Evolutionary conservation across 2,888 invertebrate genomes (phyloP), one percentile per base, ranked within the genome.

Genomic region (Perizoma flavofasciatum): DNA sequence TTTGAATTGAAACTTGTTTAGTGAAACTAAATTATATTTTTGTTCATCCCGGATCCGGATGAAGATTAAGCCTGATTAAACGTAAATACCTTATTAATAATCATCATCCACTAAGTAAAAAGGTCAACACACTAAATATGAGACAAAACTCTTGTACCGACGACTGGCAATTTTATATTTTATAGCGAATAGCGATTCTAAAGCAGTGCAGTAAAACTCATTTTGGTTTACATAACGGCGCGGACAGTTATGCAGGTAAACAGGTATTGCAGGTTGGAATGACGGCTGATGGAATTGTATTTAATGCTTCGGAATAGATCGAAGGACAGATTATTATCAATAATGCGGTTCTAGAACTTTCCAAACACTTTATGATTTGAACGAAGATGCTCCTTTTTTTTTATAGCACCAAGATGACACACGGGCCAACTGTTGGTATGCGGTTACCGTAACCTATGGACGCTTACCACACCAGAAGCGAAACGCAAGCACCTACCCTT

Each of bases 151-250:
- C 58, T 61, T 59, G 47, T 50, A 34, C 37, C 45, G 49, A 54
- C 64, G 61, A 60, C 52, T 55, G 65, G 57, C 44, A 61, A 59
- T 68, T 68, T 65, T 68, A 68, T 60, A 32, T 56, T 46, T 51
- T 52, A 61, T 68, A 68, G 63, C 60, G 55, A 69, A 69, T 63
- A 65, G 61, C 48, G 48, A 62, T 63, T 61, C 55, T 67, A 69
- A 67, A 65, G 35, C 6, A 43, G 33, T 34, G 44, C 40, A 52
- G 63, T 68, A 69, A 65, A 68, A 67, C 55, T 54, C 49, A 60
- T 55, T 59, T 63, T 62, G 61, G 63, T 45, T 58, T 51, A 51
- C 55, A 48, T 55, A 43, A 59, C 32, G 40, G 44, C 57, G 49
- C 54, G 59, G 53, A 65, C 69, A 61, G 67, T 67, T 69, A 65